These are phyloP conservation scores for Stichodactyla helianthus DNA, from an alignment of 64 coral and sea anemone genomes.

Conservation along the genomic window DNA sequence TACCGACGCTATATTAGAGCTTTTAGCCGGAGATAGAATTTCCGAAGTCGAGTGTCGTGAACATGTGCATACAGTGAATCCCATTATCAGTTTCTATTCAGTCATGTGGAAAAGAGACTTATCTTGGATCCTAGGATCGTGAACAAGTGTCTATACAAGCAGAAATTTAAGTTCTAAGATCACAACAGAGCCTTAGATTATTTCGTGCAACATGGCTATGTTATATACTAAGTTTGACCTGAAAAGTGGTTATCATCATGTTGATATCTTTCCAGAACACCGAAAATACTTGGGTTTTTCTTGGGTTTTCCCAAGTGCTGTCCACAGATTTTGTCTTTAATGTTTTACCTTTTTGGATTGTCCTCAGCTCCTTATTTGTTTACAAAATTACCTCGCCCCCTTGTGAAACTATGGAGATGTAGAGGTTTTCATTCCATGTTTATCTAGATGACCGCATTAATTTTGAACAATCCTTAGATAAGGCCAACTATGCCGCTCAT, in stretches of 20 bases:
- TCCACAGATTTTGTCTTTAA: neutral
- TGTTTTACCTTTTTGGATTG: slow-evolving; percentile 28
- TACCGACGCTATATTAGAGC: neutral
- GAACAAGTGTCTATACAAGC: neutral
- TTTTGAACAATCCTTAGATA: neutral
- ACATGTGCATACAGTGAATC: neutral
- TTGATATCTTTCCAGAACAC: slow-evolving; percentile 12
- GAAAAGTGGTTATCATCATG: slow-evolving; percentile 14
- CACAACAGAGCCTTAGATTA: too few species aligned
- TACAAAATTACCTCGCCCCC: slow-evolving; percentile 22
- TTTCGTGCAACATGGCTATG: too few species aligned
- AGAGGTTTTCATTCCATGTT: neutral
- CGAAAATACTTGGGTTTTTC: slow-evolving; percentile 17
- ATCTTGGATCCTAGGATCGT: slow-evolving; percentile 13
- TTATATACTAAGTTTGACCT: too few species aligned
- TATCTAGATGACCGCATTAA: slow-evolving; percentile 14
- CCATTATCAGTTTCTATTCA: slow-evolving; percentile 14
- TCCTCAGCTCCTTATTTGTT: slow-evolving; percentile 32
- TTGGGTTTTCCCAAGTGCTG: neutral
- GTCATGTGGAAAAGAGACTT: slow-evolving; percentile 10
- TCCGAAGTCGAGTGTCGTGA: neutral
- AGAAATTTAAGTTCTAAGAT: too few species aligned
- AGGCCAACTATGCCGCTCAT: neutral
- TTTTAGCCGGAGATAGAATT: neutral
- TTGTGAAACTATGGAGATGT: slow-evolving; percentile 8